phyloP scores from a whole-genome alignment of 2,888 invertebrate species.

The Exocentrus adspersus region DNA sequence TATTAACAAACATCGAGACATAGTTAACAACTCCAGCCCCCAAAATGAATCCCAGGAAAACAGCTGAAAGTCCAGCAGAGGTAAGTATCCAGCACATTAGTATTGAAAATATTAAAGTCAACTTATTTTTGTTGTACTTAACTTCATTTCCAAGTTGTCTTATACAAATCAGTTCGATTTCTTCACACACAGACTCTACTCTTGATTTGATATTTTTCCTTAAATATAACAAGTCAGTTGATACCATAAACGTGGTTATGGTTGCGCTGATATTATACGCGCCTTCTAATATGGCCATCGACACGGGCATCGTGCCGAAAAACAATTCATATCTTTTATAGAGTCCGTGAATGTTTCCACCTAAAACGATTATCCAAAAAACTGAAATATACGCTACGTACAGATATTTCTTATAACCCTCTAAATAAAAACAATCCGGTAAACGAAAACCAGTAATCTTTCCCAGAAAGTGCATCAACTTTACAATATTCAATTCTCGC shows the following conservation, averaged over 20 bases:
- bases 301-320: neutral
- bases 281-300: neutral
- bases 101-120: neutral
- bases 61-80: neutral
- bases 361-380: neutral
- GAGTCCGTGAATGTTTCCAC: neutral
- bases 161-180: neutral
- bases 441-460: neutral
- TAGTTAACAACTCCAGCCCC: neutral
- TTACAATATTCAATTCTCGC: too few species aligned
- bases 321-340: neutral
- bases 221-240: neutral
- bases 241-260: neutral
- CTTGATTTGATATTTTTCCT: neutral
- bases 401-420: neutral
- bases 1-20: neutral
- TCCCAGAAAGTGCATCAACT: neutral
- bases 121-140: neutral
- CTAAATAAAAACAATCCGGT: neutral
- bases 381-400: neutral
- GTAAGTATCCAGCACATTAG: neutral
- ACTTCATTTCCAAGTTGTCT: neutral
- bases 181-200: neutral
- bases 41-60: neutral
- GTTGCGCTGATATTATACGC: neutral